These are phyloP conservation scores for Echiichthys vipera DNA, from an alignment of 2,797 vertebrate genomes.

Conservation along the genomic window DNA sequence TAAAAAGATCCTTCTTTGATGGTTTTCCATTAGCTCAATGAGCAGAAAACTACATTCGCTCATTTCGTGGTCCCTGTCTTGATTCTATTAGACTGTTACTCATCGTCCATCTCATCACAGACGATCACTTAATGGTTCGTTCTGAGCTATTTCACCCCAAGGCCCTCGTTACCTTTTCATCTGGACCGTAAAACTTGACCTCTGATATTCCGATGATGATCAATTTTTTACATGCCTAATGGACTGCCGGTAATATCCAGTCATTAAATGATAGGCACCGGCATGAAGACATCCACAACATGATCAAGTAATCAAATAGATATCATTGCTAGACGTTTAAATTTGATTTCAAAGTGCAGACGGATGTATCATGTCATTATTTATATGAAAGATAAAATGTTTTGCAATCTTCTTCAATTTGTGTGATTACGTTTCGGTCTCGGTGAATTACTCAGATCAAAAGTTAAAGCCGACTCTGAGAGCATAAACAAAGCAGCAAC, in stretches of 20 bases:
- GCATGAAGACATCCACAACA: constrained; percentile 58
- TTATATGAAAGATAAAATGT: constrained; percentile 41
- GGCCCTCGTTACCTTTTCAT: constrained; percentile 69
- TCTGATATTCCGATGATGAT: constrained; percentile 47
- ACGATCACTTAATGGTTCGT: constrained; percentile 64
- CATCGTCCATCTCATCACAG: constrained; percentile 66
- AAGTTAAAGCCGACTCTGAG: constrained; percentile 7
- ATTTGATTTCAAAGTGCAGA: constrained; percentile 61
- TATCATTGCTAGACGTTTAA: constrained; percentile 63
- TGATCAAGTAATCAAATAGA: constrained; percentile 62
- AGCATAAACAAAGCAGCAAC: not conserved
- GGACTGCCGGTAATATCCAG: constrained; percentile 73
- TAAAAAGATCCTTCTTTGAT: constrained; percentile 42
- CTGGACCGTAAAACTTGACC: constrained; percentile 68
- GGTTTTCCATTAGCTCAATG: constrained; percentile 61
- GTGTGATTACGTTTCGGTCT: constrained; percentile 37
- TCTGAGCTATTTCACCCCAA: constrained; percentile 71
- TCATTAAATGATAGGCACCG: constrained; percentile 60
- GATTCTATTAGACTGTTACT: constrained; percentile 69
- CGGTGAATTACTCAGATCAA: constrained; percentile 9
- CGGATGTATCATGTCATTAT: constrained; percentile 39
- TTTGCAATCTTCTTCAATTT: constrained; percentile 7
- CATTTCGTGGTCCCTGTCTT: constrained; percentile 56
- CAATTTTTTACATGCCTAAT: constrained; percentile 67
- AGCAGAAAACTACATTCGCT: constrained; percentile 63